Percentiles rank a stretch among this genome's conserved stretches.
These are phyloP conservation scores for Hanleya hanleyi DNA, from an alignment of 2,888 invertebrate species.

Conservation along the genomic window DNA sequence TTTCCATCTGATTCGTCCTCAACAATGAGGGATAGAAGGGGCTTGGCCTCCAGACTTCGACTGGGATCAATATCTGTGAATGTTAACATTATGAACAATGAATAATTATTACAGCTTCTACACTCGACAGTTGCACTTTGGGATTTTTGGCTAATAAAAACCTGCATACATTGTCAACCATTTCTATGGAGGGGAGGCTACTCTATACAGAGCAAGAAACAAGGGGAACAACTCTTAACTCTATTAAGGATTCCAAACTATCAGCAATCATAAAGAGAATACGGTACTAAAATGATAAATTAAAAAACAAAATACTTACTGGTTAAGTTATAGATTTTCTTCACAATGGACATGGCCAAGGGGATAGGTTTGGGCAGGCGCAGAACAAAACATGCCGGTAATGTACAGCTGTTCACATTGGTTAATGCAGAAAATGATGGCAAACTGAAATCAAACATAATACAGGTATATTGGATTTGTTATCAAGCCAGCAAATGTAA, in stretches of 20 bases:
- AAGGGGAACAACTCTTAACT: too few species aligned
- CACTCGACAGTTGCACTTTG: too few species aligned
- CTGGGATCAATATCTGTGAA: slow-evolving; percentile 61
- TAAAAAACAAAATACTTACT: slow-evolving; percentile 58
- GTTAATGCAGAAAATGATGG: slow-evolving; percentile 88
- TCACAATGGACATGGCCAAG: slow-evolving; percentile 84
- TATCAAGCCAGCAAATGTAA: too few species aligned
- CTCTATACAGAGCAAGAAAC: too few species aligned
- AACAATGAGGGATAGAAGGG: slow-evolving; percentile 85
- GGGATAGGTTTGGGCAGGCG: slow-evolving; percentile 90
- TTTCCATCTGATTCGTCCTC: slow-evolving; percentile 81
- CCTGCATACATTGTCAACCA: too few species aligned
- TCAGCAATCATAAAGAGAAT: neutral
- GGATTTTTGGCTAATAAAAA: too few species aligned
- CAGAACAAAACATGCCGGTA: slow-evolving; percentile 93
- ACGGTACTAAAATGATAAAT: neutral
- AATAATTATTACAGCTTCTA: too few species aligned
- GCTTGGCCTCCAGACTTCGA: slow-evolving; percentile 75
- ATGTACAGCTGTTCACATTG: slow-evolving; percentile 88
- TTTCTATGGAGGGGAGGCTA: too few species aligned
- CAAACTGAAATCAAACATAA: slow-evolving; percentile 78
- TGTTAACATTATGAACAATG: too few species aligned
- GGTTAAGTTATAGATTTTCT: slow-evolving; percentile 78
- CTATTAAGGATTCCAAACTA: too few species aligned
- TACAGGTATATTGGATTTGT: too few species aligned